Evolutionary conservation across 2,888 invertebrate genomes (phyloP), one percentile per base, ranked within the genome.

Genomic region (Microctonus brassicae): DNA sequence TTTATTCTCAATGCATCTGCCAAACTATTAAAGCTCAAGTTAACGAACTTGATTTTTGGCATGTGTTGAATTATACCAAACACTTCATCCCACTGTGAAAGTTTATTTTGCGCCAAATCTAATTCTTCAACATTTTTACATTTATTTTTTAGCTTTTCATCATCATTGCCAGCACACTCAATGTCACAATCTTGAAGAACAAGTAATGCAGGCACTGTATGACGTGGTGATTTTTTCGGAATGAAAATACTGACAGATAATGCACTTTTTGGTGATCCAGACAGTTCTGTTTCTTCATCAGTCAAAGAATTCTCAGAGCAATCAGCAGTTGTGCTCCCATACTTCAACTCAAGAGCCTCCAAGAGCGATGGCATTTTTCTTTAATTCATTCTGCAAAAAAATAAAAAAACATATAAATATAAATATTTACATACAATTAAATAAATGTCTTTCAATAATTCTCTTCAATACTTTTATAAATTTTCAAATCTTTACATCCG

Each of bases 101-200:
- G 91, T 86, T 94, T 94, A 88, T 98, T 98, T 86, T 97, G 95
- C 52, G 97, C 97, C 80, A 98, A 90, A 87, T 98, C 98, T 79
- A 98, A 90, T 88, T 98, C 98, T 80, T 95, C 94, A n/a, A 98
- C 97, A 80, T 94, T 93, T 66, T 94, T 93, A 86, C 96, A 97
- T 86, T 95, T 95, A 79, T 93, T 94, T 47, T 93, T 92, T 69
- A 97, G 90, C 60, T 87, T 87, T 74, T 92, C 93, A 75, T 93
- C 91, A 66, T 94, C 93, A 84, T 94, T 94, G 26, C 97, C 97
- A 55, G 97, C 96, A 83, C 94, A 93, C 84, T 95, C 94, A 77
- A 97, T 97, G 87, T 95, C 95, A 88, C 96, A 96, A 89, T 96
- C 95, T 82, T 97, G 97, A 69, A 97, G 91, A 77, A 97, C 95